Evolutionary conservation across 2,888 invertebrate species (phyloP).

Genomic region (Catocala sponsa): DNA sequence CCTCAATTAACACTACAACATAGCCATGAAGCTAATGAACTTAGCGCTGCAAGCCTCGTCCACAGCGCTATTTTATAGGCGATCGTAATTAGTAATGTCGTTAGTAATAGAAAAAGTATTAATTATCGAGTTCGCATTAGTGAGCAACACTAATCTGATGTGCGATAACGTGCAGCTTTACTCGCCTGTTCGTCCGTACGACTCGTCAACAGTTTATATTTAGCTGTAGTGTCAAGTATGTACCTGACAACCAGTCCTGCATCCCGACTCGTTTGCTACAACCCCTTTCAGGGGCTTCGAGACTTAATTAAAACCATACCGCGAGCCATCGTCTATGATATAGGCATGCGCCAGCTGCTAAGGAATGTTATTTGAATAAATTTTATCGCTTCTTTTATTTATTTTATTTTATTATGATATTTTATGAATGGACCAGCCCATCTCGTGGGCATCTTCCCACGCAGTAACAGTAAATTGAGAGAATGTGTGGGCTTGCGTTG

Average conservation of each 20-base stretch:
- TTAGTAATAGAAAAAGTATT: too few relatives aligned
- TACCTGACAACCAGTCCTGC: constrained; percentile 66
- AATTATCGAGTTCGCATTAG: too few relatives aligned
- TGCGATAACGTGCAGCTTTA: constrained; percentile 33
- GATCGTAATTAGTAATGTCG: too few relatives aligned
- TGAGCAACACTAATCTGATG: constrained; percentile 24
- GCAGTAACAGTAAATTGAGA: constrained; percentile 4
- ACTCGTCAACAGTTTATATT: constrained; percentile 67
- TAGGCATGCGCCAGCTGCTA: neutral
- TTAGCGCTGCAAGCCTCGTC: neutral
- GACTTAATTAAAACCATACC: constrained; percentile 34
- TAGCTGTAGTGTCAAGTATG: constrained; percentile 58
- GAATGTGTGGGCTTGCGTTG: constrained; percentile 1
- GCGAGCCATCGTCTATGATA: constrained; percentile 1
- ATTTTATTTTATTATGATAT: neutral
- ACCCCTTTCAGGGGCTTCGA: constrained; percentile 38
- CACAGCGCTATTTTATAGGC: neutral
- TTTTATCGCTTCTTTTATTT: constrained; percentile 3
- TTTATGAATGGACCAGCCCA: neutral
- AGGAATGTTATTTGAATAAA: constrained; percentile 1
- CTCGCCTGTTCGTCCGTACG: constrained; percentile 41
- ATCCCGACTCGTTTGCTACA: constrained; percentile 59
- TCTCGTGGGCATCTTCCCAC: constrained; percentile 10
- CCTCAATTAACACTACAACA: constrained; percentile 15
- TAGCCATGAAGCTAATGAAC: neutral